A percentile compares a stretch with the other conserved stretches of the same genome.
Conservation (phyloP, 2,888 invertebrate genomes). For the Tachina fera region DNA sequence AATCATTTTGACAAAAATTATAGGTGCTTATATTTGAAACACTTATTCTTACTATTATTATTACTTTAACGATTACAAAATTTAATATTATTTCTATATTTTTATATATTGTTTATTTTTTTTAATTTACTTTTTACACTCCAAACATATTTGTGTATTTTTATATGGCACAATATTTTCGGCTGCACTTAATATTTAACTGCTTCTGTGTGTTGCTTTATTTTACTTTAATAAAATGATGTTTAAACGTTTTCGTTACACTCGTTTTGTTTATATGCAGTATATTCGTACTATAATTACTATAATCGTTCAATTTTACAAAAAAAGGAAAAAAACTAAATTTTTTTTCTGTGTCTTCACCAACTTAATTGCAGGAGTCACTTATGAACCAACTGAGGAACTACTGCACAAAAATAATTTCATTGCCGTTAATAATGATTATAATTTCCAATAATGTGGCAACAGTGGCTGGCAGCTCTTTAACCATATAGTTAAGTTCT, state of each 20-base stretch:
- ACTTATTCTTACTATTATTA: conserved; percentile 13
- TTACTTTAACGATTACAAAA: not conserved
- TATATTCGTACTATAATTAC: conserved; percentile 65
- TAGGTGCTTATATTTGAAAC: not conserved
- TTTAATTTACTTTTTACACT: conserved; percentile 11
- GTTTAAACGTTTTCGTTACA: conserved; percentile 54
- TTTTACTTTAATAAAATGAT: conserved; percentile 9
- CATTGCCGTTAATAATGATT: conserved; percentile 63
- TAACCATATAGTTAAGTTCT: conserved; percentile 58
- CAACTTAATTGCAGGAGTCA: conserved; percentile 70
- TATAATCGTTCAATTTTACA: conserved; percentile 59
- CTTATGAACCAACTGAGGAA: conserved; percentile 54
- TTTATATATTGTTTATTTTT: not conserved
- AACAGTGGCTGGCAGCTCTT: conserved; percentile 70
- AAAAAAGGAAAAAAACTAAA: conserved; percentile 21
- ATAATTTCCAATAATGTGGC: conserved; percentile 71
- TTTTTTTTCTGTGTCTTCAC: conserved; percentile 28
- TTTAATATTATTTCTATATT: conserved; percentile 16
- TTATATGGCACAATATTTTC: conserved; percentile 50
- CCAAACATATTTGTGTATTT: conserved; percentile 10
- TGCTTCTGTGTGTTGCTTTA: conserved; percentile 39
- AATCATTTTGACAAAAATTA: conserved; percentile 76
- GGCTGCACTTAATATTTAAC: conserved; percentile 9
- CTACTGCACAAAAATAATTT: conserved; percentile 69
- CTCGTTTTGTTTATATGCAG: conserved; percentile 45